Percentiles rank a stretch among this genome's conserved stretches.
These are phyloP conservation scores for Dinoponera quadriceps DNA, from an alignment of 1,140 invertebrate species.

Conservation along the genomic window DNA sequence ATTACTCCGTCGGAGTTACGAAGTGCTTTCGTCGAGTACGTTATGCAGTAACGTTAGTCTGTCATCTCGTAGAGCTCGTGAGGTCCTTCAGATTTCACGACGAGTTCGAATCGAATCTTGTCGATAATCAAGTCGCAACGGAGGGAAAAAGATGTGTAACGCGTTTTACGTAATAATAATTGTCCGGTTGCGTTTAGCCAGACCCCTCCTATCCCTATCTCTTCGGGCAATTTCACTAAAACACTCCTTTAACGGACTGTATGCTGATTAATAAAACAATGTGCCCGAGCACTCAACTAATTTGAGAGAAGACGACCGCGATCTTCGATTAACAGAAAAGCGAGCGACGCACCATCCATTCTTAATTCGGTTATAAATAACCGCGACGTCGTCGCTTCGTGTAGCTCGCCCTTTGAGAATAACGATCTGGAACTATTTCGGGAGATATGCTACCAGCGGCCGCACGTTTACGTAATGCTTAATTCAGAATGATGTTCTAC, in stretches of 20 bases:
- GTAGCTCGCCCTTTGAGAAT: neutral
- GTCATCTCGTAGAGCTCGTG: neutral
- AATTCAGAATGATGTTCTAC: conserved; percentile 8
- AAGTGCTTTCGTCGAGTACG: neutral
- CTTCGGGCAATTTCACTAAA: conserved; percentile 23
- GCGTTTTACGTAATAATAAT: conserved; percentile 1
- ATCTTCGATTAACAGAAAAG: conserved; percentile 44
- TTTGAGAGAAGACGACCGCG: conserved; percentile 1
- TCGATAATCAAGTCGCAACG: neutral
- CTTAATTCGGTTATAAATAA: conserved; percentile 54
- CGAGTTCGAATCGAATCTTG: neutral
- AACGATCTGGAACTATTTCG: conserved; percentile 38
- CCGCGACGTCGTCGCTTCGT: conserved; percentile 17
- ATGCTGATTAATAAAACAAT: conserved; percentile 35
- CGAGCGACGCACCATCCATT: conserved; percentile 19
- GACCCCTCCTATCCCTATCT: neutral
- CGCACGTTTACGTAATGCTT: conserved; percentile 9
- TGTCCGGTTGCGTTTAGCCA: neutral
- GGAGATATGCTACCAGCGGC: neutral
- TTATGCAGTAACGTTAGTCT: neutral
- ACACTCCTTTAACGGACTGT: neutral
- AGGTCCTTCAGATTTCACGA: neutral
- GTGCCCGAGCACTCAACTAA: conserved; percentile 14
- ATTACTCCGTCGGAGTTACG: conserved; percentile 13
- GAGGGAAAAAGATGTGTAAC: neutral